Percentiles rank a stretch among this genome's conserved stretches.
These are phyloP conservation scores for Pterocles orientalis DNA, from an alignment of 2,113 vertebrate species.

Conservation along the genomic window DNA sequence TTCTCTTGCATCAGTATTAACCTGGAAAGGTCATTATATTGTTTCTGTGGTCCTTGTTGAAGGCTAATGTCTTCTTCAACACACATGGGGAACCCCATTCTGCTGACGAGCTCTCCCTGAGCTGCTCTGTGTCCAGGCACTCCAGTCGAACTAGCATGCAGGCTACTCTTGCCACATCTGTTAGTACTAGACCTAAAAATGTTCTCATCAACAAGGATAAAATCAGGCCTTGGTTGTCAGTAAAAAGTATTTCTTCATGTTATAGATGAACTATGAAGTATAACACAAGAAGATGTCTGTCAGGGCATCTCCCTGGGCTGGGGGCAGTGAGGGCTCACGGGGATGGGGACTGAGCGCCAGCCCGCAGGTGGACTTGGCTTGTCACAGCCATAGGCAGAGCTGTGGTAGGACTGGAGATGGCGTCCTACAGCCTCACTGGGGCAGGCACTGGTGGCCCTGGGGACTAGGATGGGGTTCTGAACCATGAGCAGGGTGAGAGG, in stretches of 20 bases:
- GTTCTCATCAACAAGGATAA: neutral
- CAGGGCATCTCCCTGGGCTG: neutral
- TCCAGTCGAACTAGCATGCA: neutral
- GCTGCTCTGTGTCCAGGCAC: fast-evolving
- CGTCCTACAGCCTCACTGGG: neutral
- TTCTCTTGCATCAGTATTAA: neutral
- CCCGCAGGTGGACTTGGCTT: fast-evolving
- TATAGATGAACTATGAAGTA: neutral
- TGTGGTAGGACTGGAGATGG: neutral
- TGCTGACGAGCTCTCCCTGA: neutral
- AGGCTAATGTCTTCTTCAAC: neutral
- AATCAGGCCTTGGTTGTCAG: neutral
- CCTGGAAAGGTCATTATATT: neutral
- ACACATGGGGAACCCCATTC: neutral
- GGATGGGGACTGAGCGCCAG: neutral
- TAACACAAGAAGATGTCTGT: neutral
- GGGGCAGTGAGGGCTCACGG: neutral
- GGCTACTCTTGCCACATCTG: neutral
- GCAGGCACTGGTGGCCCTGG: neutral
- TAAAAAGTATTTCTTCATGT: neutral
- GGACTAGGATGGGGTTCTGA: neutral
- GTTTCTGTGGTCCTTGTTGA: neutral
- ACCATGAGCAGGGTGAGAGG: too few species aligned
- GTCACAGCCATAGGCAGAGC: fast-evolving
- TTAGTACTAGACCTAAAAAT: neutral